phyloP scores from a whole-genome alignment of 2,888 invertebrate genomes.

The Hybos culiciformis region DNA sequence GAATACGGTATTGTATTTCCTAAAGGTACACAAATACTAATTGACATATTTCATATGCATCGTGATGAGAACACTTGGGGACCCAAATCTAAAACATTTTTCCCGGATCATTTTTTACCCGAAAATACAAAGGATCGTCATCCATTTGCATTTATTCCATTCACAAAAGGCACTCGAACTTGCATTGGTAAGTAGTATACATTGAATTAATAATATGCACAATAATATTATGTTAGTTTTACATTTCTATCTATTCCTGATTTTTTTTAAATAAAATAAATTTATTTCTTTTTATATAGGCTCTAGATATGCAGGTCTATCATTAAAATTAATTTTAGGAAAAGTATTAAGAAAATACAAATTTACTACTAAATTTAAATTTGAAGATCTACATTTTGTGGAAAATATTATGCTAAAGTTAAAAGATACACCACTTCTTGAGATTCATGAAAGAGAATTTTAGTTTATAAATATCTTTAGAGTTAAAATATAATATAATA shows the following conservation, averaged over 20 bases:
- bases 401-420: background rate
- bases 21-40: constrained; percentile 26
- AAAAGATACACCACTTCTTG: background rate
- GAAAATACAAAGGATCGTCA: constrained; percentile 16
- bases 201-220: background rate
- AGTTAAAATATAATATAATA: too few relatives aligned
- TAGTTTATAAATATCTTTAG: background rate
- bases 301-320: background rate
- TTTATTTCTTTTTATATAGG: background rate
- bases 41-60: constrained; percentile 30
- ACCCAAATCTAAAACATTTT: constrained; percentile 25
- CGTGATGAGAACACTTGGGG: constrained; percentile 30
- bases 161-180: constrained; percentile 29
- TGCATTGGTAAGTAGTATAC: constrained; percentile 26
- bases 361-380: background rate
- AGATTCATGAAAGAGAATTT: background rate
- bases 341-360: background rate
- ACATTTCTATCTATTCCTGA: too few relatives aligned
- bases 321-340: background rate
- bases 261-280: too few relatives aligned
- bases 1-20: constrained; percentile 26
- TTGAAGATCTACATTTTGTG: background rate
- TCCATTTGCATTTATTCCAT: constrained; percentile 30
- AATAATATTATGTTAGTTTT: background rate
- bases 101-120: constrained; percentile 13